Percentiles rank a stretch among this genome's conserved stretches.
phyloP scores from a whole-genome alignment of 2,113 vertebrate species.

The Taxidea taxus region DNA sequence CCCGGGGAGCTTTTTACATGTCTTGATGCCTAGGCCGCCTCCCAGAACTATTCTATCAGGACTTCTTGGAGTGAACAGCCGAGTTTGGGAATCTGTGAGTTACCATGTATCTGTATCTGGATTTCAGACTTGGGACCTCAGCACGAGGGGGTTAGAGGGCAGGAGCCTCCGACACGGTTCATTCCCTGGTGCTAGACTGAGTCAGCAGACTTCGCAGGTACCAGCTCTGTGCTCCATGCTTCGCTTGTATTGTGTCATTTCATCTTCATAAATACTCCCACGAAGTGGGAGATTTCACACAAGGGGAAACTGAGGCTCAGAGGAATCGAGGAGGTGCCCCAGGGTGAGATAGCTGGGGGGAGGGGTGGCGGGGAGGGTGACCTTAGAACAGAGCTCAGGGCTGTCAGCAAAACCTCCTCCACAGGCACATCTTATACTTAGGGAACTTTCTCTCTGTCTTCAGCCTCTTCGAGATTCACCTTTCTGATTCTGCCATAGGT shows the following conservation, averaged over 20 bases:
- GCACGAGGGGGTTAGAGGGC: accelerated
- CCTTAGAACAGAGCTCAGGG: not conserved
- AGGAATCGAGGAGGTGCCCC: not conserved
- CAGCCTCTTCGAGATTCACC: not conserved
- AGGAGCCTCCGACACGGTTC: not conserved
- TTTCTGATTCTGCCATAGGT: not conserved
- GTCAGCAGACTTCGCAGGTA: not conserved
- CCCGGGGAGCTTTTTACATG: not conserved
- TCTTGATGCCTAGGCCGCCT: not conserved
- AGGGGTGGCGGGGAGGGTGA: not conserved
- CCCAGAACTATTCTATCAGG: not conserved
- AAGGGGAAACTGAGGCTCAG: not conserved
- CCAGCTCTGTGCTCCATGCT: not conserved
- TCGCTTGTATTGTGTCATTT: not conserved
- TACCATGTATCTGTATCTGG: not conserved
- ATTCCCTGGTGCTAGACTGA: not conserved
- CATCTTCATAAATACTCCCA: not conserved
- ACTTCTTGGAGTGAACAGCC: not conserved
- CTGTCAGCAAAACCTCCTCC: not conserved
- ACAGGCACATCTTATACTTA: not conserved
- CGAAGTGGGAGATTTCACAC: not conserved
- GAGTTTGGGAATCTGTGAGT: not conserved
- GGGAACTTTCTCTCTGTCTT: not conserved
- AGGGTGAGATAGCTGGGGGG: not conserved
- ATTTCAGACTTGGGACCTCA: not conserved